A percentile compares a stretch with the other conserved stretches of the same genome.
Evolutionary conservation across 2,888 invertebrate species (phyloP).

Genomic region (Ormia ochracea): DNA sequence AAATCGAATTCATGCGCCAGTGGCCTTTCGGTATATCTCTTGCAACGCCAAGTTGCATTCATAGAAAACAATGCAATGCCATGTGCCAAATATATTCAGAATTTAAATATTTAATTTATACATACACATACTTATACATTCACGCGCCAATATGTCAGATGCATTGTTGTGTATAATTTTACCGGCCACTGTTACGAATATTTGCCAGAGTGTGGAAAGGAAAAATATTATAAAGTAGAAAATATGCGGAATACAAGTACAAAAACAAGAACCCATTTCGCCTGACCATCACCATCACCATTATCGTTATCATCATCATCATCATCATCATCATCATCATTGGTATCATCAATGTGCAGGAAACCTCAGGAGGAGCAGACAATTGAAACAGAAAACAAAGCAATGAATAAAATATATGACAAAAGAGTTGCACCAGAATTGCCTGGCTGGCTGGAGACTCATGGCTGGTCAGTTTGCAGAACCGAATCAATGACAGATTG

Average conservation of each 20-base stretch:
- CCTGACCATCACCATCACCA: not conserved
- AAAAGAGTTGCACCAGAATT: not conserved
- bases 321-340: not conserved
- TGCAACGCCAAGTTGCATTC: not conserved
- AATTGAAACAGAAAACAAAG: not conserved
- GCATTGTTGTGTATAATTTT: not conserved
- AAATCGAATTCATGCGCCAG: conserved; percentile 23
- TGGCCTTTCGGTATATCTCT: conserved; percentile 22
- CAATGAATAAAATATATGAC: not conserved
- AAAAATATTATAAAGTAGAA: no score
- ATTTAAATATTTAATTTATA: not conserved
- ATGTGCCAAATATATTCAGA: not conserved
- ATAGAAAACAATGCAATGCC: not conserved
- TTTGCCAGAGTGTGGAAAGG: no score
- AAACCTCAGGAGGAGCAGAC: not conserved
- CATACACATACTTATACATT: not conserved
- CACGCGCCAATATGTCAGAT: not conserved
- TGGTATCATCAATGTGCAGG: conserved; percentile 15
- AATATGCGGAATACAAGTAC: not conserved
- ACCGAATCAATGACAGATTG: conserved; percentile 35
- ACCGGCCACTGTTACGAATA: conserved; percentile 18
- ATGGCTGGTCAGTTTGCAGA: conserved; percentile 24
- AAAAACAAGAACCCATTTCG: not conserved
- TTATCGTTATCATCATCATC: not conserved
- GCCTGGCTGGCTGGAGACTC: not conserved